Conservation (phyloP, 2,888 invertebrate genomes). For the Pammene fasciana region DNA sequence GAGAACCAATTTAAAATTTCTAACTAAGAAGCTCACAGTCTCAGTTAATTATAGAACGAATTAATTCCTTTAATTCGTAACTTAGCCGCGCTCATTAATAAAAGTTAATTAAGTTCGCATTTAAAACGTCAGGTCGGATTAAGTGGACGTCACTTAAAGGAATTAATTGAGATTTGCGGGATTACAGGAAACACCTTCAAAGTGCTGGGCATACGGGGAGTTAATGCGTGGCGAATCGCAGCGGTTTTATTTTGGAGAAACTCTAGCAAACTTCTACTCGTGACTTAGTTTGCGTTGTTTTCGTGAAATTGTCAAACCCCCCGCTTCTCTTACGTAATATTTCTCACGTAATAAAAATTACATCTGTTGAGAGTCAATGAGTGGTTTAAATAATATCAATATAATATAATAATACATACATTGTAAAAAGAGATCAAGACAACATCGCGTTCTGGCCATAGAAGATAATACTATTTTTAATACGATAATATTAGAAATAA, state of each 20-base stretch:
- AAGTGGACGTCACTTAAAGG: constrained; percentile 71
- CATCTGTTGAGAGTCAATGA: no score
- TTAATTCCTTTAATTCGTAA: constrained; percentile 46
- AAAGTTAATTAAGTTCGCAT: constrained; percentile 77
- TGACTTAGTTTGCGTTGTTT: no score
- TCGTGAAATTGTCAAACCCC: no score
- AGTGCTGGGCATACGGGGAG: constrained; percentile 47
- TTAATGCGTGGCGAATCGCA: not conserved
- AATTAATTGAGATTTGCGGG: constrained; percentile 75
- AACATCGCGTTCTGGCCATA: no score
- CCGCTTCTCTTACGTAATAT: no score
- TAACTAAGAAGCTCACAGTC: not conserved
- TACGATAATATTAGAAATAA: no score
- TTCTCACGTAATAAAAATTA: no score
- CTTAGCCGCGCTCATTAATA: constrained; percentile 68
- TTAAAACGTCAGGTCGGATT: constrained; percentile 74
- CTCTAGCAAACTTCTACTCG: no score
- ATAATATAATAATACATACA: no score
- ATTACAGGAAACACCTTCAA: constrained; percentile 67
- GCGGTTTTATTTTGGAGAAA: constrained; percentile 4
- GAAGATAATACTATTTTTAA: no score
- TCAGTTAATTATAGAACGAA: constrained; percentile 33
- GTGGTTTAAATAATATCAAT: no score
- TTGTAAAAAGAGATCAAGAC: no score
- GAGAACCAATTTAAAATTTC: constrained; percentile 13